These are phyloP conservation scores for Calycopis cecrops DNA, from an alignment of 1,140 invertebrate genomes.

Conservation along the genomic window DNA sequence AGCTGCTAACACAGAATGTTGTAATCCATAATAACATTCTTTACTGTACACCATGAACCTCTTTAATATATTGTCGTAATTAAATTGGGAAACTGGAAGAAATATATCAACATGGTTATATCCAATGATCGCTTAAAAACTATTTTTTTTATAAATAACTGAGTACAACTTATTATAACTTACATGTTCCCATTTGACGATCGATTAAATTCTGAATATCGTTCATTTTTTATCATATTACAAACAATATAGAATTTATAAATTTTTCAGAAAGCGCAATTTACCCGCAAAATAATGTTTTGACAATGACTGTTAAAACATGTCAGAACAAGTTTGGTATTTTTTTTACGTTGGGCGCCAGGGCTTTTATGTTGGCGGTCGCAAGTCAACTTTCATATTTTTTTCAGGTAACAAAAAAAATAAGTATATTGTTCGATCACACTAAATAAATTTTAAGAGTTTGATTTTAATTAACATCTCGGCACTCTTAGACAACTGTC, in stretches of 20 bases:
- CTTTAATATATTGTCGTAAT: constrained; percentile 68
- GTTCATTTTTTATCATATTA: constrained; percentile 40
- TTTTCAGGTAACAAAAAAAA: too few relatives aligned
- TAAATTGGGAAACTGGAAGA: constrained; percentile 60
- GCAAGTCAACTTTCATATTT: too few relatives aligned
- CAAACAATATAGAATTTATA: neutral
- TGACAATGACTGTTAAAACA: constrained; percentile 17
- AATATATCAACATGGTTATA: constrained; percentile 11
- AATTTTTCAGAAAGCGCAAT: constrained; percentile 20
- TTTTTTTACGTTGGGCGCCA: too few relatives aligned
- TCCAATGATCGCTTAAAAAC: neutral
- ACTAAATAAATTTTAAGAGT: too few relatives aligned
- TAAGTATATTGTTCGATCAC: too few relatives aligned
- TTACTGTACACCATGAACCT: constrained; percentile 62
- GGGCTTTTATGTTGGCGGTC: too few relatives aligned
- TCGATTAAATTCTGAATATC: constrained; percentile 64
- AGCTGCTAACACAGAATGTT: constrained; percentile 49
- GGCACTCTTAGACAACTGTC: too few relatives aligned
- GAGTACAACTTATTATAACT: constrained; percentile 25
- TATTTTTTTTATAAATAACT: neutral
- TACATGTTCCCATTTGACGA: constrained; percentile 66
- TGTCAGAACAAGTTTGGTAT: too few relatives aligned
- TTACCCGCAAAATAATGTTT: constrained; percentile 36
- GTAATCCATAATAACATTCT: constrained; percentile 76
- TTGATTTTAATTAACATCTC: too few relatives aligned